Evolutionary conservation across 2,113 vertebrate species (phyloP), one percentile per base, ranked within the genome.

Genomic region (Empidonax traillii): DNA sequence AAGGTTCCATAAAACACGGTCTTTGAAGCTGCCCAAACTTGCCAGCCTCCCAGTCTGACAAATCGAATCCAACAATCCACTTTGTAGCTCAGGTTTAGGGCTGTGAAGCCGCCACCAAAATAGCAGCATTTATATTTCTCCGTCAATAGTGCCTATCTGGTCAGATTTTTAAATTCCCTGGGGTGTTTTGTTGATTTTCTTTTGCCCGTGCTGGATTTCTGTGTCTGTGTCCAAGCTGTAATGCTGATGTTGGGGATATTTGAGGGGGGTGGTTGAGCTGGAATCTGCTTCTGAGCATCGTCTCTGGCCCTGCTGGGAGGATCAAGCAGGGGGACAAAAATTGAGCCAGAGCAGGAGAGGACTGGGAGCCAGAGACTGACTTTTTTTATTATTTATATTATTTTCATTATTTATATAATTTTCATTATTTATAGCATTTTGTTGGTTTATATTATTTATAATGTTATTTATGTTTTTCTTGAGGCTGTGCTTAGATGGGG

Each of bases 1-100:
- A 96, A 97, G 96, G 94, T 96, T 96, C 96, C 95, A 97, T 97
- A 97, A 97, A 97, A 97, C 96, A 97, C 95, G 83, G 90, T 93
- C 96, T 89, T 91, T 89, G 94, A 96, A 97, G 96, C 97, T 97
- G 92, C 97, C 96, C 96, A 94, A 97, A 97, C 96, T 96, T 96
- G 87, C 97, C 93, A 96, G 93, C 89, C 74, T 97, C 92, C 90
- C 87, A 83, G 82, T 94, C 51, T 97, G 96, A 97, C 87, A 95
- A 93, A 97, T 97, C 85, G 76, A 97, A 97, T 89, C 92, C 93
- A 97, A 93, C 94, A 97, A 97, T 97, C 92, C 81, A 96, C 97
- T 97, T 94, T 90, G 95, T 94, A 78, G 96, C 94, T 94, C 82
- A 69, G 95, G 93, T 97, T 97, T 97, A 97, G 95, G 92, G 92